Evolutionary conservation across 2,888 invertebrate species (phyloP), one percentile per base, ranked within the genome.

Genomic region (Buathra laborator): DNA sequence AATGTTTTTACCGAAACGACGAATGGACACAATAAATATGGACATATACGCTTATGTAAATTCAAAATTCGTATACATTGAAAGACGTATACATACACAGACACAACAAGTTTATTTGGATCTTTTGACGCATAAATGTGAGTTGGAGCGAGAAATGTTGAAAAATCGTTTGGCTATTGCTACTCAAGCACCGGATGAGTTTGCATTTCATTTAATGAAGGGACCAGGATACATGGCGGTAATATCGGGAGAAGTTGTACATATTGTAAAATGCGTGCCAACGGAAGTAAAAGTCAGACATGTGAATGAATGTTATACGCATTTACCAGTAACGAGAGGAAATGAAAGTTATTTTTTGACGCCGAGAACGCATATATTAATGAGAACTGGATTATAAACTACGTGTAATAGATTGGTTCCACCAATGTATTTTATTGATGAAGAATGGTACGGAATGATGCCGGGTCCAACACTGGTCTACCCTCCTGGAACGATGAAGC

Each of bases 221-320:
- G 24, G 24, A 24, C 24, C 24, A 2, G 90, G 89, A 0, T 89
- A 89, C 68, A 87, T 90, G 71, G 89, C 87, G 3, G 74, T 87
- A n/a, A 80, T 87, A 24, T 24, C 24, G 3, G 24, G 24, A 24
- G 24, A 24, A 24, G 24, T 24, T 24, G 24, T 24, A 24, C 6
- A 88, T 68, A 87, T 90, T 7, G 77, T 89, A 53, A 84, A 88
- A 71, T 90, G 89, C 72, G 79, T 87, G 3, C 87, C 89, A 5
- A 81, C 81, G 32, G 72, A 82, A 19, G 88, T 87, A 0, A 72
- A 29, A 24, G 37, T 89, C 14, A 37, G 86, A 32, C 29, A 82
- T 12, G 68, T 81, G 5, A 68, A 85, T 10, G 82, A 66, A 24
- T 90, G 89, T 53, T 89, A 85, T 46, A 56, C 87, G 4, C 87